Conservation (phyloP, 2,888 invertebrate genomes). For the Eudasyphora cyanicolor region DNA sequence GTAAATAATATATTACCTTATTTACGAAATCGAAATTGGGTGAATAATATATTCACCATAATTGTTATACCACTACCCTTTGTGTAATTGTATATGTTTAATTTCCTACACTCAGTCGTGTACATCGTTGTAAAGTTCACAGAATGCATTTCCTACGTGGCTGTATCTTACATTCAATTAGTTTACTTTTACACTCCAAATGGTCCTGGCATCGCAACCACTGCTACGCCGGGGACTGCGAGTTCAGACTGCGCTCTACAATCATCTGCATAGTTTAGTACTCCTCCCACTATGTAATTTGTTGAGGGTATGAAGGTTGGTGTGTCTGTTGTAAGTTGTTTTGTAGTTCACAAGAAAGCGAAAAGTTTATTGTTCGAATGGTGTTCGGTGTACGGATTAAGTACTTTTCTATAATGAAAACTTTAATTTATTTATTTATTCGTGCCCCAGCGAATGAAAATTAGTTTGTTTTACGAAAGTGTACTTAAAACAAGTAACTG, state of each 20-base stretch:
- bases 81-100: not conserved
- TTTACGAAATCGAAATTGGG: too few species aligned
- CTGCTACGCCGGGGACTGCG: not conserved
- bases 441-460: constrained; percentile 33
- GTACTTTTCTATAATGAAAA: constrained; percentile 51
- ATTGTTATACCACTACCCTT: not conserved
- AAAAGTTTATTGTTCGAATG: constrained; percentile 31
- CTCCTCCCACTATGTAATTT: too few species aligned
- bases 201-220: not conserved
- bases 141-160: constrained; percentile 31
- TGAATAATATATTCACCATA: too few species aligned
- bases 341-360: constrained; percentile 14
- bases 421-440: constrained; percentile 57
- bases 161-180: constrained; percentile 55
- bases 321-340: constrained; percentile 12
- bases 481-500: constrained; percentile 1
- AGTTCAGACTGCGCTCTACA: not conserved
- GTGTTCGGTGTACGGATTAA: constrained; percentile 37
- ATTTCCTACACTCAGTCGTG: not conserved
- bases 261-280: constrained; percentile 2
- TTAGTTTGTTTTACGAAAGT: constrained; percentile 43
- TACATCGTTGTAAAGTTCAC: constrained; percentile 9
- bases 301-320: too few species aligned
- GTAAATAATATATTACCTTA: too few species aligned
- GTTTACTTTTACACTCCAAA: constrained; percentile 32